Conservation (phyloP, 2,888 invertebrate genomes). For the Drosophila rellima region DNA sequence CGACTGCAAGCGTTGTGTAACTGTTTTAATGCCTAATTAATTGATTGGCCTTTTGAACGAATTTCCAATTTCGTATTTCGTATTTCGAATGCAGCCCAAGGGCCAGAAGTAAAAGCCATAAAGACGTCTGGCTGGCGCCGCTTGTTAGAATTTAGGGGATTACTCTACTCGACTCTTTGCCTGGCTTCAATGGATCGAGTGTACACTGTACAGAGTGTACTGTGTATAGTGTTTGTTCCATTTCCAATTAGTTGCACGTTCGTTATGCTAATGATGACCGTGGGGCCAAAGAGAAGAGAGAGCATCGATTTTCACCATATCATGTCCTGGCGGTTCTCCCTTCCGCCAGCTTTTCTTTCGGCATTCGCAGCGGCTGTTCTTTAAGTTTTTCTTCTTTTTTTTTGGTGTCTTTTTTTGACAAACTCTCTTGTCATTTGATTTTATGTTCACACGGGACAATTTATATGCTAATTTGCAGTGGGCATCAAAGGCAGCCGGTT, state of each 20-base stretch:
- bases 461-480: slow-evolving; percentile 81
- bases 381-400: slow-evolving; percentile 14
- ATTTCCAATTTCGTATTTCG: slow-evolving; percentile 73
- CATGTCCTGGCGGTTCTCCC: slow-evolving; percentile 77
- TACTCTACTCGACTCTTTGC: slow-evolving; percentile 1
- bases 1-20: slow-evolving; percentile 42
- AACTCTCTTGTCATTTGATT: slow-evolving; percentile 80
- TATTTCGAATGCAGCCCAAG: slow-evolving; percentile 69
- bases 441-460: slow-evolving; percentile 82
- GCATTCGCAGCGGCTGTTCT: slow-evolving; percentile 55
- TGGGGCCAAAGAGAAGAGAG: slow-evolving; percentile 3
- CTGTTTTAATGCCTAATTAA: slow-evolving; percentile 73
- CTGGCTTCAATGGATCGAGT: slow-evolving; percentile 49
- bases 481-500: slow-evolving; percentile 75
- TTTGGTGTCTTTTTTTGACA: slow-evolving; percentile 63
- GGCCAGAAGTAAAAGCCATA: slow-evolving; percentile 66
- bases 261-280: slow-evolving; percentile 73
- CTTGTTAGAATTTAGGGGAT: slow-evolving; percentile 77
- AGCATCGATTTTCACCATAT: slow-evolving; percentile 56
- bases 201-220: slow-evolving; percentile 24
- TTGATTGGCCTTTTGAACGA: slow-evolving; percentile 59
- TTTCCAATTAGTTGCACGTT: slow-evolving; percentile 82
- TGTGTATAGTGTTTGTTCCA: slow-evolving; percentile 54
- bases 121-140: slow-evolving; percentile 83
- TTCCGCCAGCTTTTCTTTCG: slow-evolving; percentile 64